Evolutionary conservation across 2,888 invertebrate genomes (phyloP).

Genomic region (Mystacides longicornis): DNA sequence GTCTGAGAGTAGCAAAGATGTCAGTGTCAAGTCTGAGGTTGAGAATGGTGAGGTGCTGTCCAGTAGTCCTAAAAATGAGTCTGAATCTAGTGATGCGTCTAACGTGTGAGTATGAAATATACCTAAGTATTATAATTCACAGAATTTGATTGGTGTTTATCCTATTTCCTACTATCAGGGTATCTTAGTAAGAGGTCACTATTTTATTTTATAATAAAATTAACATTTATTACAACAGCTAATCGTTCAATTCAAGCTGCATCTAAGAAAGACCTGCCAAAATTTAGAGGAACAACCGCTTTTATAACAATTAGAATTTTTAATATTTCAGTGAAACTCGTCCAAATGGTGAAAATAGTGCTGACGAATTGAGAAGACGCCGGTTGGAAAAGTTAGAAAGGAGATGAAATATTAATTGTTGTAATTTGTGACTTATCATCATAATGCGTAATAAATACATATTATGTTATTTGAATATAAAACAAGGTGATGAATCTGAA

Average conservation of each 20-base stretch:
- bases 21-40: not conserved
- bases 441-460: not conserved
- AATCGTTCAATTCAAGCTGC: too few relatives aligned
- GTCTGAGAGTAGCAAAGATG: not conserved
- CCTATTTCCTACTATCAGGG: too few relatives aligned
- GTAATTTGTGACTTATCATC: slow-evolving; percentile 29
- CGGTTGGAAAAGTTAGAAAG: slow-evolving; percentile 62
- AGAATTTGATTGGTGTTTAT: too few relatives aligned
- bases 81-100: not conserved
- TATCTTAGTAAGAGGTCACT: too few relatives aligned
- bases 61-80: not conserved
- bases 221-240: too few relatives aligned
- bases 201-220: too few relatives aligned
- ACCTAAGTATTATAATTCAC: too few relatives aligned
- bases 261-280: too few relatives aligned
- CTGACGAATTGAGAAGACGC: slow-evolving; percentile 66
- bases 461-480: too few relatives aligned
- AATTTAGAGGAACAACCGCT: too few relatives aligned
- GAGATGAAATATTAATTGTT: slow-evolving; percentile 9
- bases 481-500: too few relatives aligned
- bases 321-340: slow-evolving; percentile 17
- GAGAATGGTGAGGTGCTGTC: not conserved
- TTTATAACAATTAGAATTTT: too few relatives aligned
- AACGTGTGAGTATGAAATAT: not conserved
- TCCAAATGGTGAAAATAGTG: slow-evolving; percentile 40